Evolutionary conservation across 2,888 invertebrate genomes (phyloP), one percentile per base, ranked within the genome.

Genomic region (Phengaris alcon): DNA sequence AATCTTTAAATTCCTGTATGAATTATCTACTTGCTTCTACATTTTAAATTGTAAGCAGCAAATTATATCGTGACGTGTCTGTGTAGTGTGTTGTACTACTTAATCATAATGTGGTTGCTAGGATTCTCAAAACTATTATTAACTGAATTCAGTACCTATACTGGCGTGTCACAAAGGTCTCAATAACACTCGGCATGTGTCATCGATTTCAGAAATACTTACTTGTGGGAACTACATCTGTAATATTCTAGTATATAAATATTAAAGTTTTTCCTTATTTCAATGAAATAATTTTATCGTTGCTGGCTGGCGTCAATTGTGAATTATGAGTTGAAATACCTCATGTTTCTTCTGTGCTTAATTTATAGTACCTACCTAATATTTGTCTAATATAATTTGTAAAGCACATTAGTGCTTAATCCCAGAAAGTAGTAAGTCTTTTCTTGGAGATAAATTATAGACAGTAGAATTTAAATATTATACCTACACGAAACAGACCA

Each of bases 171-270:
- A 64, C 35, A 64, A 64, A 64, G 64, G 64, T 64, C 64, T 44
- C 64, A 64, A 64, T 64, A 64, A 35, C 35, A 64, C 64, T 4
- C 64, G 44, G 64, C 35, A 44, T 64, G 64, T 64, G 64, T 64
- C 64, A 64, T 64, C 64, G 35, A 64, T 64, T 64, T 64, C 64
- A 44, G 64, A 64, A 64, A 64, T 64, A 64, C 22, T 10, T 35
- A 64, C 22, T 10, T 35, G 59, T 59, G 22, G 35, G 35, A 59
- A 59, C 59, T 59, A 59, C 59, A 22, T 59, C 22, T 3, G 15
- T 10, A 22, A 59, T 35, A 52, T 52, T 9, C 12, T 12, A 4
- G 22, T 59, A 22, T 12, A 7, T 44, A 44, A 10, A 44, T 64
- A 64, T 22, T 35, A 64, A 22, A 15, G 64, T 64, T 64, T 64